Evolutionary conservation across 2,888 invertebrate genomes (phyloP), one percentile per base, ranked within the genome.

Genomic region (Sarcophaga rosellei): DNA sequence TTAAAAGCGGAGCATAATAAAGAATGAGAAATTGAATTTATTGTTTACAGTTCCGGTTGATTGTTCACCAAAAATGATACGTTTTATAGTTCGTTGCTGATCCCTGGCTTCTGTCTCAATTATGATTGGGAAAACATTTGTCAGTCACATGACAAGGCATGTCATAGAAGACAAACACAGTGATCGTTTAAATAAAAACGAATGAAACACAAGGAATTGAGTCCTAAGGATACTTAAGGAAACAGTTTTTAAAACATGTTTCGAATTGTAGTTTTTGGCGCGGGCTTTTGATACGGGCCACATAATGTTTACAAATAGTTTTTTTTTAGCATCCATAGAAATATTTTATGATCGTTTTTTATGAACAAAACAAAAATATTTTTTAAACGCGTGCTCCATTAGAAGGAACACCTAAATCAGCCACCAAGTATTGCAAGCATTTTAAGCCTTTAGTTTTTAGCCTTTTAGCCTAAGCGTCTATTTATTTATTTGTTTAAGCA

Each of bases 31-130:
- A 86, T 8, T 8, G 59, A 80, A 91, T 91, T 91, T 92, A 92
- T 92, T 92, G 91, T 92, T 92, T 90, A 91, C 90, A 91, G 92
- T 92, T 91, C 90, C 91, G 91, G 91, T 88, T 91, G 91, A 90
- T 90, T 90, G 91, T 90, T 88, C 88, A 66, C 88, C 80, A 87
- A 86, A 35, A 88, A 77, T 76, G 74, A 84, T 78, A 70, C 75
- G 72, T 73, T 69, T 68, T 61, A 73, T 65, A 65, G 61, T 68
- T 78, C 57, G 68, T 35, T 68, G 65, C 17, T 53, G 53, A 53
- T 53, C 17, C 17, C 69, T 63, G 84, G 66, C 61, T 83, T 74
- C 74, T 83, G 84, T 74, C 66, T 72, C 59, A 79, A 75, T 84
- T 73, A 82, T 78, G 84, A 84, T 77, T 81, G 62, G 68, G 68